A percentile compares a stretch with the other conserved stretches of the same genome.
These are phyloP conservation scores for Danio tinwini DNA, from an alignment of 2,797 vertebrate species.

Conservation along the genomic window DNA sequence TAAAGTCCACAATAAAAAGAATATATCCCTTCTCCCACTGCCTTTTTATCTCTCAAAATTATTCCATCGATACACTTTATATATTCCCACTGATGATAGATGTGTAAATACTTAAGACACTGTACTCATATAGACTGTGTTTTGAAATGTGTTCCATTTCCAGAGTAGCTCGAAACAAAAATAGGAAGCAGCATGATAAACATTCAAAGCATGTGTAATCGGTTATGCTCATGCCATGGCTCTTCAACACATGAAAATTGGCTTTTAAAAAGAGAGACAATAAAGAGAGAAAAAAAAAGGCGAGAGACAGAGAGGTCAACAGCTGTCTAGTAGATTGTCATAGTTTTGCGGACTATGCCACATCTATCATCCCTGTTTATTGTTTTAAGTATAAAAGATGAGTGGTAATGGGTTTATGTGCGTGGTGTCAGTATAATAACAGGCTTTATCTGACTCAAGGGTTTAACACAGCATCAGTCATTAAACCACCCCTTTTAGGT, in stretches of 20 bases:
- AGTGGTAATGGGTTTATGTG: constrained; percentile 11
- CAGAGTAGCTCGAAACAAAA: neutral
- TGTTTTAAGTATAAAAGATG: constrained; percentile 22
- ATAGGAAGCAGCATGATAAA: neutral
- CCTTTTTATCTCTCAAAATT: neutral
- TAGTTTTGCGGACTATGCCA: neutral
- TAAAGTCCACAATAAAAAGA: neutral
- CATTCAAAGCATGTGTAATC: constrained; percentile 53
- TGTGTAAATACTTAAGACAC: no score
- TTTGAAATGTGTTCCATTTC: neutral
- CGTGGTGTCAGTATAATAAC: constrained; percentile 14
- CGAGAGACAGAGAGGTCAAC: constrained; percentile 30
- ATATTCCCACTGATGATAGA: neutral
- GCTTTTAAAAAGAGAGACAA: constrained; percentile 50
- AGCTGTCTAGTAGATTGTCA: constrained; percentile 52
- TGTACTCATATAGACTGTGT: neutral
- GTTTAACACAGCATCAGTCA: constrained; percentile 15
- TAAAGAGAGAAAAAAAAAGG: constrained; percentile 35
- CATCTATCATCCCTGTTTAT: constrained; percentile 24
- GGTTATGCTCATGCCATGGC: constrained; percentile 48
- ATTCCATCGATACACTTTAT: neutral
- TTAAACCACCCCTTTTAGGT: constrained; percentile 42
- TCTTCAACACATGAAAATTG: constrained; percentile 58
- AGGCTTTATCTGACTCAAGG: constrained; percentile 16
- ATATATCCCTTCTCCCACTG: neutral